phyloP scores from a whole-genome alignment of 2,113 vertebrate species.

The Leucosticte australis region DNA sequence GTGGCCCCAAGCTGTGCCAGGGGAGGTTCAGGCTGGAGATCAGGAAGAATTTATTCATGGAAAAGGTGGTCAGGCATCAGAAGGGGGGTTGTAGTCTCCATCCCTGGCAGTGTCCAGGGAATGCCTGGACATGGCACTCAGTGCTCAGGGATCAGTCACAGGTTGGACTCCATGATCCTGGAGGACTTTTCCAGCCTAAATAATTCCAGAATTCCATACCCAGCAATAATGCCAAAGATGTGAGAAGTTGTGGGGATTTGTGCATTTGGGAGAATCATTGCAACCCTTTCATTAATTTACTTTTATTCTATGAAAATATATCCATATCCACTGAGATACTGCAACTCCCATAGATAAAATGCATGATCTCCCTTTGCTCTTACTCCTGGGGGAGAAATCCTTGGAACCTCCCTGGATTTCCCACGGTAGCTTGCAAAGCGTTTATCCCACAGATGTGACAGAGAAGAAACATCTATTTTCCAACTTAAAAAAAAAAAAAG shows the following conservation, averaged over 20 bases:
- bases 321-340: not conserved
- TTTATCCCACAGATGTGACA: not conserved
- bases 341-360: not conserved
- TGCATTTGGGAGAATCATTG: not conserved
- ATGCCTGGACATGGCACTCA: not conserved
- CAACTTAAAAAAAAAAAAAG: not conserved
- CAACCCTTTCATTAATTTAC: not conserved
- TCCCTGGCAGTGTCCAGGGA: not conserved
- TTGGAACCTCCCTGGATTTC: not conserved
- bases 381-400: not conserved
- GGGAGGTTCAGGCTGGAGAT: not conserved
- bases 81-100: not conserved
- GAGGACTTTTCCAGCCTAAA: not conserved
- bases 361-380: not conserved
- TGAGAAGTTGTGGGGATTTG: not conserved
- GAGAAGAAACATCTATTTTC: not conserved
- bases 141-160: not conserved
- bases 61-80: not conserved
- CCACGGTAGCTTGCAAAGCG: not conserved
- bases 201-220: not conserved
- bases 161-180: too few relatives aligned
- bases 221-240: not conserved
- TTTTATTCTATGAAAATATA: not conserved
- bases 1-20: not conserved
- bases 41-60: not conserved